These are phyloP conservation scores for Orcinus orca DNA, from an alignment of 2,113 vertebrate genomes.

Conservation along the genomic window DNA sequence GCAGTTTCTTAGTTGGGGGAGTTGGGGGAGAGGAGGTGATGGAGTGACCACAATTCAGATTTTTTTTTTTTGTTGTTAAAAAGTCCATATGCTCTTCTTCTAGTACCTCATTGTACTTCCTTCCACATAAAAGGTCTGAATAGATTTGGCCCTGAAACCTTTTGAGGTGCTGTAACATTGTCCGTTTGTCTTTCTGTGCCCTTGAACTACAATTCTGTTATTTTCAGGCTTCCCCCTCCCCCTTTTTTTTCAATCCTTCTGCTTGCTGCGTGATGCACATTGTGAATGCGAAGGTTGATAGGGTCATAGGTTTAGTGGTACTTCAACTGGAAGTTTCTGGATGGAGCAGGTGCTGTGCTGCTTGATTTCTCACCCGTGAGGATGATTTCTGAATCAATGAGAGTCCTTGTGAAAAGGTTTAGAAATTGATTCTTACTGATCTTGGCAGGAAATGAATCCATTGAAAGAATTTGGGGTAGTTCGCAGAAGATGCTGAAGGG, in stretches of 20 bases:
- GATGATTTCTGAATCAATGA: background rate
- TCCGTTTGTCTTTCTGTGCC: background rate
- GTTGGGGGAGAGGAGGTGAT: background rate
- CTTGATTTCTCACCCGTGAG: background rate
- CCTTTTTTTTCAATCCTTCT: background rate
- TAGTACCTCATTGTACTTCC: background rate
- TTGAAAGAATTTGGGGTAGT: background rate
- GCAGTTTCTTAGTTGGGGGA: background rate
- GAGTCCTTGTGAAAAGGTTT: background rate
- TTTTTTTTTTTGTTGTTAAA: background rate
- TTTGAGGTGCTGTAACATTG: background rate
- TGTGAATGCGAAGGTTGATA: background rate
- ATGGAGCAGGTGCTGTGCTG: background rate
- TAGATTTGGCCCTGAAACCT: background rate
- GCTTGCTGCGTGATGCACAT: background rate
- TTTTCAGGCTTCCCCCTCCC: rapidly evolving
- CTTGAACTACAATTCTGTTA: background rate
- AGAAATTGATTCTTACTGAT: background rate
- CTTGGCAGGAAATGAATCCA: background rate
- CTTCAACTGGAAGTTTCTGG: background rate
- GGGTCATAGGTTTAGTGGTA: background rate
- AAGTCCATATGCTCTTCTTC: background rate
- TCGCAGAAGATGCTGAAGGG: background rate
- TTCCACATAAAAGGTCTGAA: background rate
- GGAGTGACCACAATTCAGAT: background rate